Conservation (phyloP, 1,140 invertebrate species). For the Parapsyche elsis region DNA sequence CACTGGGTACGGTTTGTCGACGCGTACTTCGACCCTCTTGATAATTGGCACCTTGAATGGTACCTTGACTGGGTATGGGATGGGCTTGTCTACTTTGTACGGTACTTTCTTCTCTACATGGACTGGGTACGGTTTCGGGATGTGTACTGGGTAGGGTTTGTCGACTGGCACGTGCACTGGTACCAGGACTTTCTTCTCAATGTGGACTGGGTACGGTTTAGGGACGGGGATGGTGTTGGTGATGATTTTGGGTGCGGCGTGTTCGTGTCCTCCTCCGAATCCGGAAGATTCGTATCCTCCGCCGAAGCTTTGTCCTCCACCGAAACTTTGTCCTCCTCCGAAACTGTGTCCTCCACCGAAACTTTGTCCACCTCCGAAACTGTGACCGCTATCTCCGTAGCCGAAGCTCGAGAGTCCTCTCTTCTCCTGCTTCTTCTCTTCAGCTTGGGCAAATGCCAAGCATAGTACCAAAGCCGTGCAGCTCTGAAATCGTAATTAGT, state of each 20-base stretch:
- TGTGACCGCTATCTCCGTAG: conserved; percentile 37
- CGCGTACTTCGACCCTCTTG: conserved; percentile 45
- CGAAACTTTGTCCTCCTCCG: not conserved
- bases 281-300: not conserved
- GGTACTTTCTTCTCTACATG: conserved; percentile 52
- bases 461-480: conserved; percentile 41
- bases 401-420: conserved; percentile 52
- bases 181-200: conserved; percentile 54
- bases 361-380: conserved; percentile 1
- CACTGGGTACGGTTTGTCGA: conserved; percentile 53
- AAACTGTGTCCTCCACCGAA: not conserved
- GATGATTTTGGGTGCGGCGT: conserved; percentile 37
- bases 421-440: conserved; percentile 52
- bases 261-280: not conserved
- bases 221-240: conserved; percentile 53
- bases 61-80: conserved; percentile 56
- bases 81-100: conserved; percentile 52
- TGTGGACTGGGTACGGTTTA: conserved; percentile 53
- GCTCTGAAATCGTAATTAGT: conserved; percentile 44
- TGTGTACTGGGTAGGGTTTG: conserved; percentile 50
- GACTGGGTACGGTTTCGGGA: conserved; percentile 55
- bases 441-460: conserved; percentile 39
- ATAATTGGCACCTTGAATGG: conserved; percentile 51
- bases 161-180: conserved; percentile 53
- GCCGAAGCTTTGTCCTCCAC: not conserved